Conservation (phyloP, 2,797 vertebrate species). For the Cyclura pinguis region DNA sequence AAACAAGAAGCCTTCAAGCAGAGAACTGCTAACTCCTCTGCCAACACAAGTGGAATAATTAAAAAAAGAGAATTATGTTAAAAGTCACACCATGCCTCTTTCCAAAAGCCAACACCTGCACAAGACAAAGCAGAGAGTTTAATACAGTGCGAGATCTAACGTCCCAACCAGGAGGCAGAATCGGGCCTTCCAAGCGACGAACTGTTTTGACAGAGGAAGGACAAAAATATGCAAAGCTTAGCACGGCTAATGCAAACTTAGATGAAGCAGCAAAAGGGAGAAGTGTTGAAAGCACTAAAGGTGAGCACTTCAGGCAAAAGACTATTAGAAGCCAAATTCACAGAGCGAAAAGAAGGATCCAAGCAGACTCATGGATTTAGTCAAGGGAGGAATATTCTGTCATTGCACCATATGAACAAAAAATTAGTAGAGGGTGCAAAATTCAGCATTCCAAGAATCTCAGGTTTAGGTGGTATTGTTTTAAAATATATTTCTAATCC, state of each 20-base stretch:
- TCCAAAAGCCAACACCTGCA: constrained; percentile 91
- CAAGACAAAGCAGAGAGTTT: constrained; percentile 89
- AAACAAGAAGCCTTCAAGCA: constrained; percentile 83
- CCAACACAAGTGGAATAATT: constrained; percentile 77
- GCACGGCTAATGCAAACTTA: constrained; percentile 84
- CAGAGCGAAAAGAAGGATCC: constrained; percentile 64
- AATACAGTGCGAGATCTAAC: constrained; percentile 85
- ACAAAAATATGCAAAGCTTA: constrained; percentile 87
- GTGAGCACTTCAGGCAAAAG: constrained; percentile 75
- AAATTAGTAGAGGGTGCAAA: constrained; percentile 30
- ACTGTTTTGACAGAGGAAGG: constrained; percentile 87
- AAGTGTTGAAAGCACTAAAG: constrained; percentile 77
- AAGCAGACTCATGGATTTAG: constrained; percentile 56
- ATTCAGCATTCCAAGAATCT: constrained; percentile 23
- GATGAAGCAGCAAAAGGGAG: constrained; percentile 82
- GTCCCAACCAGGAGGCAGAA: constrained; percentile 85
- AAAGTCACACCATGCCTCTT: constrained; percentile 87
- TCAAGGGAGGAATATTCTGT: not conserved
- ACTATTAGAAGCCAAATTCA: constrained; percentile 70
- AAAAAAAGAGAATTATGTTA: constrained; percentile 82
- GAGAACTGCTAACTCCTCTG: constrained; percentile 83
- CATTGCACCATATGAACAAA: constrained; percentile 13
- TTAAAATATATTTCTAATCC: not conserved
- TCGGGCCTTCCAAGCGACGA: constrained; percentile 88
- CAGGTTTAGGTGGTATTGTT: not conserved